phyloP scores from a whole-genome alignment of 2,113 vertebrate genomes.

The Heterochromis multidens region DNA sequence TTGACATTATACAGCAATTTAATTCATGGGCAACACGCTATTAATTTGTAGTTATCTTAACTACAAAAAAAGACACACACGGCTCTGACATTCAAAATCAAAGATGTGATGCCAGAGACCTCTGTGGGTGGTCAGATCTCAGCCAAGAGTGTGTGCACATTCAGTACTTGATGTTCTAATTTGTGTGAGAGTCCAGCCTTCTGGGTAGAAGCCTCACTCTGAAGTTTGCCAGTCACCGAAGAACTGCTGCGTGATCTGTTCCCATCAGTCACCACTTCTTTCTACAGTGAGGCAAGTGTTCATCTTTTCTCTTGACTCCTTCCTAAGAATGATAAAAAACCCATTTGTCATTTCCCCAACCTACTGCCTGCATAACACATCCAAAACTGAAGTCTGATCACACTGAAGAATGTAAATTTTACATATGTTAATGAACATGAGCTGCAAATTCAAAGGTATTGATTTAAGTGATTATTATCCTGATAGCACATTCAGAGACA shows the following conservation, averaged over 20 bases:
- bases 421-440: background rate
- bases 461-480: background rate
- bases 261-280: background rate
- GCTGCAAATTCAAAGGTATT: background rate
- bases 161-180: slow-evolving; percentile 33
- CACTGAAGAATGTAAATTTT: background rate
- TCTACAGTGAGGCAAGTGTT: background rate
- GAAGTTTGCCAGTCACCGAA: slow-evolving; percentile 4
- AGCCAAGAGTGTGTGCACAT: background rate
- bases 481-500: background rate
- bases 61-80: background rate
- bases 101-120: slow-evolving; percentile 7
- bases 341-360: background rate
- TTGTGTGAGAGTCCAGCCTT: slow-evolving; percentile 3
- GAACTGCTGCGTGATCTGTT: slow-evolving; percentile 2
- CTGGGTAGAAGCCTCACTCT: slow-evolving; percentile 3
- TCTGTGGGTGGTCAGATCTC: slow-evolving; percentile 10
- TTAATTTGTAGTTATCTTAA: background rate
- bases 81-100: background rate
- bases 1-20: background rate
- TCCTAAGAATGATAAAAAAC: background rate
- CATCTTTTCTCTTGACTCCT: background rate
- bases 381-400: background rate
- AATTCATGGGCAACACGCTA: background rate
- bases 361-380: background rate